These are phyloP conservation scores for Anhinga rufa DNA, from an alignment of 2,113 vertebrate genomes.

Conservation along the genomic window DNA sequence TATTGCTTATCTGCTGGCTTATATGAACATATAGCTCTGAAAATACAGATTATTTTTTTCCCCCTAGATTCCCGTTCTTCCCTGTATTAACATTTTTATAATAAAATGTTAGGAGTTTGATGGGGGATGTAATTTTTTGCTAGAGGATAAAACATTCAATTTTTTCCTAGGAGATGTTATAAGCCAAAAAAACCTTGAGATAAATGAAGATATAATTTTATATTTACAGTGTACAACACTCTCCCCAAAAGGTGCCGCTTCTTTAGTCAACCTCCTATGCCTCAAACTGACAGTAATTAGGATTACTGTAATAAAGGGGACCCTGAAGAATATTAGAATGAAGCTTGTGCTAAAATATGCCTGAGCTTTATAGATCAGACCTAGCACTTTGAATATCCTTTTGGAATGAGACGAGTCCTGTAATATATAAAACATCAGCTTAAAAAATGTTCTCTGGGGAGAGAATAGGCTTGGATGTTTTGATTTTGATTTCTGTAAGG, in stretches of 20 bases:
- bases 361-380: background rate
- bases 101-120: background rate
- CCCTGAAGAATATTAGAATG: constrained; percentile 10
- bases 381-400: background rate
- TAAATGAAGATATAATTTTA: background rate
- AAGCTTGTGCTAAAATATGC: background rate
- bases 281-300: constrained; percentile 34
- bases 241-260: background rate
- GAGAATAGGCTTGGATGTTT: background rate
- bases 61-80: background rate
- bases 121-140: background rate
- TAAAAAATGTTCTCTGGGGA: background rate
- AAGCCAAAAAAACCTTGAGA: background rate
- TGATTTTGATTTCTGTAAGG: background rate
- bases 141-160: background rate
- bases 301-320: background rate
- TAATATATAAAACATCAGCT: background rate
- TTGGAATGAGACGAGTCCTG: background rate
- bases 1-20: background rate
- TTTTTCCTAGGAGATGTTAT: background rate
- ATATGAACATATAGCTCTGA: background rate
- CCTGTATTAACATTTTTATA: background rate
- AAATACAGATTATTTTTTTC: background rate
- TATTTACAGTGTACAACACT: background rate
- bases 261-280: background rate